Evolutionary conservation across 2,888 invertebrate genomes (phyloP).

Genomic region (Sycophila texana): DNA sequence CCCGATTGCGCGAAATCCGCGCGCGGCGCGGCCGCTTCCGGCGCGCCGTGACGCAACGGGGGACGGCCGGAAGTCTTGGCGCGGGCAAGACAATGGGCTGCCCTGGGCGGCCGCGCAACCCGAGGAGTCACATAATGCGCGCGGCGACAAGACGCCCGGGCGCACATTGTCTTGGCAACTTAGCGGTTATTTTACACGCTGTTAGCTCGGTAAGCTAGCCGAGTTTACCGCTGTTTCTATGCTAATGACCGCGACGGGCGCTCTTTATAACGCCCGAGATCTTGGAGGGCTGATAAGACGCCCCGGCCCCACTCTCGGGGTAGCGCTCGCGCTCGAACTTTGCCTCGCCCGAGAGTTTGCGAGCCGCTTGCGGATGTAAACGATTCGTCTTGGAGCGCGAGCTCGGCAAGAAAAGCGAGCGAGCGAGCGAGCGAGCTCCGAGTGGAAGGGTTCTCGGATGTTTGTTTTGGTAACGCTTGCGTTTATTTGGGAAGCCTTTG

Average conservation of each 20-base stretch:
- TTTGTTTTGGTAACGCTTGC: too few species aligned
- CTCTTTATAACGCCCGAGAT: constrained; percentile 46
- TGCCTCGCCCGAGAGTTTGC: constrained; percentile 22
- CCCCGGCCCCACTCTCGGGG: background rate
- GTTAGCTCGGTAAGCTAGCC: constrained; percentile 75
- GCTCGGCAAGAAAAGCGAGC: constrained; percentile 37
- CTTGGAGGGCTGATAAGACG: background rate
- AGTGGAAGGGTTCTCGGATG: too few species aligned
- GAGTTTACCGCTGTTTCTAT: constrained; percentile 75
- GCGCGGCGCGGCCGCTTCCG: too few species aligned
- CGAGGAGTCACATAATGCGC: background rate
- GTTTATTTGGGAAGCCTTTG: too few species aligned
- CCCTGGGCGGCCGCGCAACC: constrained; percentile 16
- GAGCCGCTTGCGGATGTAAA: constrained; percentile 45
- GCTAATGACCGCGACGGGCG: constrained; percentile 70
- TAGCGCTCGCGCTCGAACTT: constrained; percentile 32
- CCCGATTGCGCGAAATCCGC: background rate
- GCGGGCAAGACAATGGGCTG: constrained; percentile 8
- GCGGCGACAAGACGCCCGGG: constrained; percentile 21
- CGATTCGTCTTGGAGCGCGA: constrained; percentile 36
- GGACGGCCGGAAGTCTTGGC: constrained; percentile 29
- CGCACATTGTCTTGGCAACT: constrained; percentile 74
- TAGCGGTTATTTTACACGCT: constrained; percentile 76
- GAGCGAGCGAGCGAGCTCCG: too few species aligned
- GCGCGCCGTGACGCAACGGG: too few species aligned